Evolutionary conservation across 2,113 vertebrate genomes (phyloP).

Genomic region (Esox niger): DNA sequence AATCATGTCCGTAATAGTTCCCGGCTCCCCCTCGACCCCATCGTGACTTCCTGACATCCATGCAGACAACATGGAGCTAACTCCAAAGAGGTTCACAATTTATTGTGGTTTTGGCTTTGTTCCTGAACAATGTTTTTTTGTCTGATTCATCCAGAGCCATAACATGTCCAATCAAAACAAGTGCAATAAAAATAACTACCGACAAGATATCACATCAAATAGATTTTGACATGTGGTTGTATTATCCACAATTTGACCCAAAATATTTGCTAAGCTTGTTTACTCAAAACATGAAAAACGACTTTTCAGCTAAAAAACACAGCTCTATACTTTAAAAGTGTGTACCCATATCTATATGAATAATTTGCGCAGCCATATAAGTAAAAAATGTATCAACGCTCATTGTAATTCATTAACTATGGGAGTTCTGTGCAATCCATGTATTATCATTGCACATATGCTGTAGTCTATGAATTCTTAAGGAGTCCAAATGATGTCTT

Average conservation of each 20-base stretch:
- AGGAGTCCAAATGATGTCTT: slow-evolving; percentile 30
- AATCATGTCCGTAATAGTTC: slow-evolving; percentile 45
- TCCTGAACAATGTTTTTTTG: slow-evolving; percentile 1
- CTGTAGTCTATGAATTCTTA: not conserved
- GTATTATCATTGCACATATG: not conserved
- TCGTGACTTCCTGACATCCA: slow-evolving; percentile 46
- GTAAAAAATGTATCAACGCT: not conserved
- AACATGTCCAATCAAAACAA: slow-evolving; percentile 28
- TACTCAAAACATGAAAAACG: no score
- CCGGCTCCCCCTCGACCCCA: slow-evolving; percentile 59
- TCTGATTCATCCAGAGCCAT: not conserved
- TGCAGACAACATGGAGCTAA: slow-evolving; percentile 33
- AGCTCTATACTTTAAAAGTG: no score
- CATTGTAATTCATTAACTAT: slow-evolving; percentile 41
- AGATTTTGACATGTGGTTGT: no score
- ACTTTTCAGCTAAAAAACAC: not conserved
- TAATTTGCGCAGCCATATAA: not conserved
- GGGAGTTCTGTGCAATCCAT: slow-evolving; percentile 47
- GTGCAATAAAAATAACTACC: slow-evolving; percentile 8
- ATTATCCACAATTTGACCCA: not conserved
- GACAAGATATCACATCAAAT: no score
- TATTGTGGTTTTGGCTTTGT: slow-evolving; percentile 32
- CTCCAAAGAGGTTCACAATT: slow-evolving; percentile 34
- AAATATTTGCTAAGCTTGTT: slow-evolving; percentile 3
- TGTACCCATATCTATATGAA: not conserved